A percentile compares a stretch with the other conserved stretches of the same genome.
phyloP scores from a whole-genome alignment of 2,113 vertebrate genomes.

The Solenodon paradoxus region DNA sequence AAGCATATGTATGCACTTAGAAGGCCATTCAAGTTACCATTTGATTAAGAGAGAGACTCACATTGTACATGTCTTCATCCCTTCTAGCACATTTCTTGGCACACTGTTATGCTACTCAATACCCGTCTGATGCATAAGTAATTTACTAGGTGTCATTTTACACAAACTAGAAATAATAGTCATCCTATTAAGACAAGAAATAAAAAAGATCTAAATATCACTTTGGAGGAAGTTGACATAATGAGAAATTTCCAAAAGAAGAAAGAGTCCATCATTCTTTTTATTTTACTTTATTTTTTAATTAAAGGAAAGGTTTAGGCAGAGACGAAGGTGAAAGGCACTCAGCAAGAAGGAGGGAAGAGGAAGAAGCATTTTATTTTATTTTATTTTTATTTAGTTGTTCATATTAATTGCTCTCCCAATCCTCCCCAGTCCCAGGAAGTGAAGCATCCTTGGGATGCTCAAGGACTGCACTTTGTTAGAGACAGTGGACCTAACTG shows the following conservation, averaged over 20 bases:
- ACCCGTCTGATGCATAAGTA: not conserved
- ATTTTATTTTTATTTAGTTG: too few species aligned
- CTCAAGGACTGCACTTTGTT: too few species aligned
- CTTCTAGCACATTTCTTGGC: not conserved
- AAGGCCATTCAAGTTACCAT: not conserved
- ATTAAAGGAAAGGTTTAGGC: too few species aligned
- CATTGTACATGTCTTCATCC: not conserved
- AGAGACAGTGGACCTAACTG: too few species aligned
- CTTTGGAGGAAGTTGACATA: not conserved
- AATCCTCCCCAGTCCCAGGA: too few species aligned
- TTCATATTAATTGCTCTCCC: too few species aligned
- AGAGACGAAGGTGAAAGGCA: too few species aligned
- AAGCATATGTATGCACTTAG: not conserved
- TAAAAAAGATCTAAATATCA: not conserved
- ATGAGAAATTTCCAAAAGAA: not conserved
- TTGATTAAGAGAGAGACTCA: not conserved
- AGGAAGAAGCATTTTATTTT: too few species aligned
- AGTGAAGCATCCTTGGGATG: too few species aligned
- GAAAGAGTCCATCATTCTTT: not conserved
- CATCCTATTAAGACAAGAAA: not conserved
- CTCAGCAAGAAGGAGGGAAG: too few species aligned
- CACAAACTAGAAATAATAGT: not conserved
- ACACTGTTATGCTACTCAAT: not conserved
- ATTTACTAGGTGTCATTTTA: conserved; percentile 2
- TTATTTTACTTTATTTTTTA: too few species aligned